Percentiles rank a stretch among this genome's conserved stretches.
Conservation (phyloP, 2,797 vertebrate genomes). For the Notoglanidium macrostoma region DNA sequence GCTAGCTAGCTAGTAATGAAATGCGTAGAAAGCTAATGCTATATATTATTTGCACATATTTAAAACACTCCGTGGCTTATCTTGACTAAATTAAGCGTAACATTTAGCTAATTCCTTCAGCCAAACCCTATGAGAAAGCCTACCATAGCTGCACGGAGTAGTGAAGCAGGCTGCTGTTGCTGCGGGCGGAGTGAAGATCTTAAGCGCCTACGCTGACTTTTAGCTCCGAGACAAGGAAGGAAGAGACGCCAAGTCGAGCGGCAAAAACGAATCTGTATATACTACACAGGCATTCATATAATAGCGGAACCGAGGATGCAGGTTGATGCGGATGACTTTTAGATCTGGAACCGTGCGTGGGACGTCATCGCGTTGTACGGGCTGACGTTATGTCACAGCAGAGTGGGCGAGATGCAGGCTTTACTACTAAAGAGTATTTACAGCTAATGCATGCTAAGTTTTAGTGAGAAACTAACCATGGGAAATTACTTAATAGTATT, state of each 20-base stretch:
- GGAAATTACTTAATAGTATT: not conserved
- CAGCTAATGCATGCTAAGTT: not conserved
- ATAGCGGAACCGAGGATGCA: not conserved
- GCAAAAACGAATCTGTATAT: not conserved
- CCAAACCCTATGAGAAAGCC: not conserved
- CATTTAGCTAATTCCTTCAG: not conserved
- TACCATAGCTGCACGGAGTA: slow-evolving; percentile 29
- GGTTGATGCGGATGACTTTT: not conserved
- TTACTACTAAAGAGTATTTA: not conserved
- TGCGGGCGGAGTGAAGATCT: slow-evolving; percentile 6
- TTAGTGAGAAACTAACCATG: not conserved
- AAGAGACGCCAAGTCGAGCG: not conserved
- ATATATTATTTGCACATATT: not conserved
- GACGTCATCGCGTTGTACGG: not conserved
- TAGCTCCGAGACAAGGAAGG: not conserved
- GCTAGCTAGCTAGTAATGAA: not conserved
- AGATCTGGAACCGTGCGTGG: not conserved
- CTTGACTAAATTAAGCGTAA: not conserved
- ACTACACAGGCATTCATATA: too few species aligned
- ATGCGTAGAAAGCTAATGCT: not conserved
- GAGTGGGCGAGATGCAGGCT: not conserved
- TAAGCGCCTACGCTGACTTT: not conserved
- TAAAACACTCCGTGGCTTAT: not conserved
- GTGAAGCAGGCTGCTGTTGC: too few species aligned
- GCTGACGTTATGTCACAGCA: not conserved